Evolutionary conservation across 2,113 vertebrate genomes (phyloP).

Genomic region (Cochlearius cochlearius): DNA sequence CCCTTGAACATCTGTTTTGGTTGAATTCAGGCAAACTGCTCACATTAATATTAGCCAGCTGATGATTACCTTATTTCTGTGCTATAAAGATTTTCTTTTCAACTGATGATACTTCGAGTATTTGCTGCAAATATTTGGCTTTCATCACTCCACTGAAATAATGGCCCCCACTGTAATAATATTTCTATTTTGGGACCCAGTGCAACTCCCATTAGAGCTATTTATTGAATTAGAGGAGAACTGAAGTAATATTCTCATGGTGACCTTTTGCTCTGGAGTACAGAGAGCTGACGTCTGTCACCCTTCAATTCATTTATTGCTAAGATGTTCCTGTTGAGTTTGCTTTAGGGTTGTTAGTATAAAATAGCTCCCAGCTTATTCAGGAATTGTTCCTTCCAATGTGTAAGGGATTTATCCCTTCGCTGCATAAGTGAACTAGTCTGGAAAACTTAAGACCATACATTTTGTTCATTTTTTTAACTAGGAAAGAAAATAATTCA

Average conservation of each 20-base stretch:
- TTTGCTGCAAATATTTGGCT: background rate
- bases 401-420: background rate
- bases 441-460: background rate
- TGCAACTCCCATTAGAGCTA: background rate
- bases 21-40: background rate
- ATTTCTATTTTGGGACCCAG: background rate
- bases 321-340: background rate
- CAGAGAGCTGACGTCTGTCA: background rate
- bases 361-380: background rate
- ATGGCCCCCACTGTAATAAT: background rate
- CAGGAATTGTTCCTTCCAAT: background rate
- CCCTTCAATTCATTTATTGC: background rate
- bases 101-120: background rate
- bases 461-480: background rate
- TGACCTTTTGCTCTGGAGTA: background rate
- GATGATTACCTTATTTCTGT: background rate
- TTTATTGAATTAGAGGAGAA: constrained; percentile 3
- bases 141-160: background rate
- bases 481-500: background rate
- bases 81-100: background rate
- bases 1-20: background rate
- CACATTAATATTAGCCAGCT: background rate
- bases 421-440: background rate
- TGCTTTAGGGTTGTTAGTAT: background rate
- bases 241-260: background rate